These are phyloP conservation scores for Drosophila planitibia DNA, from an alignment of 2,888 invertebrate genomes.

Conservation along the genomic window DNA sequence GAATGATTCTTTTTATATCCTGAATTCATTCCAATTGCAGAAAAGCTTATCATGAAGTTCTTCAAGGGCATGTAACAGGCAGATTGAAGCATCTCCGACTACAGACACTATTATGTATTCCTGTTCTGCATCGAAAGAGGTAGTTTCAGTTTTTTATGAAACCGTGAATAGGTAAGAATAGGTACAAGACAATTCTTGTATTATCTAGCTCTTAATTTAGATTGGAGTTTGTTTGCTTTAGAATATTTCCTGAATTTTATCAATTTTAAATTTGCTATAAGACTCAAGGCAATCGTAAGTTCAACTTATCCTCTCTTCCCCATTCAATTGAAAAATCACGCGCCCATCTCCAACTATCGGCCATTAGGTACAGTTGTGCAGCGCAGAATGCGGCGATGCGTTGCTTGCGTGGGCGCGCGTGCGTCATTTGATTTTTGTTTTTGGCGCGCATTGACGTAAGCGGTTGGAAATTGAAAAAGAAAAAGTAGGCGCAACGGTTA, in stretches of 20 bases:
- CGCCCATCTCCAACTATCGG: conserved; percentile 26
- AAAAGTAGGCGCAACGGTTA: conserved; percentile 39
- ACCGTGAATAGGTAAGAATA: too few species aligned
- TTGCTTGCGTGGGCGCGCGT: conserved; percentile 54
- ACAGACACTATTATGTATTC: background rate
- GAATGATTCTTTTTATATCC: background rate
- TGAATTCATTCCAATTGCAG: background rate
- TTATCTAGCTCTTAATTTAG: background rate
- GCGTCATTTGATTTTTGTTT: conserved; percentile 16
- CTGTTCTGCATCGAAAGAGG: too few species aligned
- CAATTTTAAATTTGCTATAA: background rate
- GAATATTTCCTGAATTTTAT: background rate
- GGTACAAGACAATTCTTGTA: background rate
- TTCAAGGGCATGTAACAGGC: background rate
- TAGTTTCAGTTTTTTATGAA: background rate
- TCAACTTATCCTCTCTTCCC: background rate
- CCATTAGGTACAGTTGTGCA: conserved; percentile 62
- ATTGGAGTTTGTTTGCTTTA: background rate
- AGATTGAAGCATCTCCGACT: background rate
- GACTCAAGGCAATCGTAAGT: background rate
- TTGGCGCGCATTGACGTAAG: conserved; percentile 72
- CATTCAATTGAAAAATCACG: background rate
- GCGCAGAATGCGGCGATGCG: conserved; percentile 54
- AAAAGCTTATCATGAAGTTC: background rate
- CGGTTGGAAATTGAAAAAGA: conserved; percentile 71